Evolutionary conservation across 2,888 invertebrate species (phyloP).

Genomic region (Eilema caniola): DNA sequence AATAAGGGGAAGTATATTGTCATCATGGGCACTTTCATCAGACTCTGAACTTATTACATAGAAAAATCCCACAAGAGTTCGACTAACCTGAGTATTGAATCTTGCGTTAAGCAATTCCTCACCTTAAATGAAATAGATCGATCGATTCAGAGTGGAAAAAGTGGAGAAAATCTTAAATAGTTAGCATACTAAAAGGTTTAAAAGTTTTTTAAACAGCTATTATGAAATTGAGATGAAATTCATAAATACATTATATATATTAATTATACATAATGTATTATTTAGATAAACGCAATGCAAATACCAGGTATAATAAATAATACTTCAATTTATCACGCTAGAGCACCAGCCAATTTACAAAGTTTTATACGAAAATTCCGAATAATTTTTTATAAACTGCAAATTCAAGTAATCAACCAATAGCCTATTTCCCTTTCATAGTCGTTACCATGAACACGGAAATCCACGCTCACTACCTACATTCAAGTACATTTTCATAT

Average conservation of each 20-base stretch:
- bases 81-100: not conserved
- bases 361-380: not conserved
- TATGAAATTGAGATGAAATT: no score
- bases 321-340: not conserved
- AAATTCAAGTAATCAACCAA: slow-evolving; percentile 19
- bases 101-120: no score
- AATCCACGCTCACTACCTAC: slow-evolving; percentile 28
- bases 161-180: no score
- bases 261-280: not conserved
- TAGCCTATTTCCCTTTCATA: slow-evolving; percentile 35
- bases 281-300: not conserved
- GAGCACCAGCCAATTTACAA: not conserved
- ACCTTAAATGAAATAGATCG: no score
- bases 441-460: slow-evolving; percentile 18
- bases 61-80: slow-evolving; percentile 6
- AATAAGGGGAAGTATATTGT: not conserved
- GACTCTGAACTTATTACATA: not conserved
- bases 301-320: not conserved
- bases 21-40: no score
- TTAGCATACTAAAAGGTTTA: no score
- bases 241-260: no score
- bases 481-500: slow-evolving; percentile 25
- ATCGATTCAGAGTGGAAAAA: no score
- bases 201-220: no score
- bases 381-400: not conserved